Conservation (phyloP, 2,113 vertebrate genomes). For the Lophochroa leadbeateri region DNA sequence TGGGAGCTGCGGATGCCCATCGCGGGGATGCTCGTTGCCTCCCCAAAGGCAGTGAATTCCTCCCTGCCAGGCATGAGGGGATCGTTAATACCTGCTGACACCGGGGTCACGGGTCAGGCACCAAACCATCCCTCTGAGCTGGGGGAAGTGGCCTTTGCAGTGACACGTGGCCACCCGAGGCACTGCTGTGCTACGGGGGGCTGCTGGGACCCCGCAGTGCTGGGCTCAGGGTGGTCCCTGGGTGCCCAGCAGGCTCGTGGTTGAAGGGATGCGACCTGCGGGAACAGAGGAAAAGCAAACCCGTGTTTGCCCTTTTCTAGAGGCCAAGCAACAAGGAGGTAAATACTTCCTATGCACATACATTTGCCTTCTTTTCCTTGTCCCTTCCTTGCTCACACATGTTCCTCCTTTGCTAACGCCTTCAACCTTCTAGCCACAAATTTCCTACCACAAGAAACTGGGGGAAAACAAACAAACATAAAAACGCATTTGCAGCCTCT, state of each 20-base stretch:
- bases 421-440: rapidly evolving
- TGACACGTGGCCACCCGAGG: background rate
- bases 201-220: rapidly evolving
- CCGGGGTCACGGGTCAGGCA: constrained; percentile 1
- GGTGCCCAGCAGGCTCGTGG: background rate
- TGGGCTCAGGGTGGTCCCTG: background rate
- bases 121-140: background rate
- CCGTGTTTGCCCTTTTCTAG: rapidly evolving
- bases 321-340: background rate
- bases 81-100: constrained; percentile 31
- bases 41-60: background rate
- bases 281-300: background rate
- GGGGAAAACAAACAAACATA: rapidly evolving
- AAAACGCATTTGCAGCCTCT: background rate
- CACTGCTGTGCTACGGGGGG: background rate
- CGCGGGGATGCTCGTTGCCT: background rate
- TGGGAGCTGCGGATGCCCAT: background rate
- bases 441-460: background rate
- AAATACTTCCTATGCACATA: background rate
- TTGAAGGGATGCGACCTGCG: background rate
- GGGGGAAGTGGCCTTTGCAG: constrained; percentile 31
- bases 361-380: background rate
- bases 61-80: background rate
- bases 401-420: background rate
- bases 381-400: background rate